Evolutionary conservation across 2,888 invertebrate genomes (phyloP), one percentile per base, ranked within the genome.

Genomic region (Drosophila incognita): DNA sequence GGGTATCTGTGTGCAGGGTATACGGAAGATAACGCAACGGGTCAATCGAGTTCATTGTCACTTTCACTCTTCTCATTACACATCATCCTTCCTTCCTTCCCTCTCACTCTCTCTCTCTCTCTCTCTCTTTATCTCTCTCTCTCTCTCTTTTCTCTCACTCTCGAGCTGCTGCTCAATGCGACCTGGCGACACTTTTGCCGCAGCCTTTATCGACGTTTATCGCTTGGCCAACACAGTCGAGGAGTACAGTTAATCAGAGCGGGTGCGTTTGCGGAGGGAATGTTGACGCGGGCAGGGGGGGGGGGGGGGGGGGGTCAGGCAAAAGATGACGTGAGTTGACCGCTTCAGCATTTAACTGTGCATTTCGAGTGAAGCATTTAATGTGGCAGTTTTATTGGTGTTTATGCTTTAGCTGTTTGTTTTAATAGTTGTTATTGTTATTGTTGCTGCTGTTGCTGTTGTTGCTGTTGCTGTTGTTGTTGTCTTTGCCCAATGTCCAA

Each of bases 41-140:
- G 92, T 92, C 92, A 92, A 79, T 85, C 66, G 87, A 90, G 92
- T 92, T 92, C 92, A 92, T 91, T 92, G 90, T 92, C 92, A 91
- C 92, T 92, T 92, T 92, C 92, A 92, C 92, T 91, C 64, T 60
- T 46, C 15, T 46, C 46, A 46, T 46, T 46, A 24, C 24, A 46
- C 46, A 15, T 24, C 8, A 18, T 48, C 52, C 52, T 57, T 21
- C 35, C 36, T 24, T 18, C 18, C 15, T 24, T 24, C 27, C 27
- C 42, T 24, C 15, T n/a, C 10, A 1, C 21, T 21, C n/a, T 13
- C 11, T 6, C 5, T 2, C 29, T 18, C 2, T 6, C 5, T 10
- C 21, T 13, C 35, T 35, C 6, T 18, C n/a, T 18, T 24, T 24
- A 27, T 42, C 15, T 38, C 21, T 56, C 29, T 10, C 33, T 8